These are phyloP conservation scores for Crioceris asparagi DNA, from an alignment of 2,888 invertebrate genomes.

Conservation along the genomic window DNA sequence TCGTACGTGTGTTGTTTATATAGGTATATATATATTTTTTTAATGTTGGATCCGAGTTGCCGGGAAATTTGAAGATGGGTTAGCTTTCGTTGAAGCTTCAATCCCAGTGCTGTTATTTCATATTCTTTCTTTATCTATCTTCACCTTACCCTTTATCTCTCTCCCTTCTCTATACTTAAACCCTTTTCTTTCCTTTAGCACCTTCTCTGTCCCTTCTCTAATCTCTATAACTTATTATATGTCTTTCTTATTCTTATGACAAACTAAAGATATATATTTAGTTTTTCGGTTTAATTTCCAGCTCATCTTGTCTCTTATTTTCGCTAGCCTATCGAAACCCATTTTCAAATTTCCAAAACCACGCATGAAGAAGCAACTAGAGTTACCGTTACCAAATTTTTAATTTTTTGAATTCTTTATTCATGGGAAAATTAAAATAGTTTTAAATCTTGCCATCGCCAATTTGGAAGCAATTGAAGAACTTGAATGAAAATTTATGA, in stretches of 20 bases:
- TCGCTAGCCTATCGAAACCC: no score
- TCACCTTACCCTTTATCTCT: not conserved
- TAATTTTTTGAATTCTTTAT: slow-evolving; percentile 16
- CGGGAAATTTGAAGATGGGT: not conserved
- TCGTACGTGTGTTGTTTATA: no score
- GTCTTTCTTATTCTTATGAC: no score
- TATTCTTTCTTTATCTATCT: not conserved
- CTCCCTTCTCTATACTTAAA: not conserved
- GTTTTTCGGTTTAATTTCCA: no score
- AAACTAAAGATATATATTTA: not conserved
- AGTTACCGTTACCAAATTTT: slow-evolving; percentile 27
- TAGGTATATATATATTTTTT: no score
- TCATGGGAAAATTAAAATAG: slow-evolving; percentile 19
- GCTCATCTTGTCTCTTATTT: no score
- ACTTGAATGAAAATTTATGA: no score
- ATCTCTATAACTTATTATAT: not conserved
- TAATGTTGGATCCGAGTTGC: no score
- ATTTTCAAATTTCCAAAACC: slow-evolving; percentile 9
- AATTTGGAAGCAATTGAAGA: no score
- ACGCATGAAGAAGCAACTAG: slow-evolving; percentile 10
- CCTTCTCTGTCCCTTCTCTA: not conserved
- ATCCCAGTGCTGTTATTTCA: not conserved
- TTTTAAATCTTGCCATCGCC: slow-evolving; percentile 29
- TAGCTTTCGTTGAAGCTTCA: not conserved
- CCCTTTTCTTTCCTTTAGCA: not conserved